These are phyloP conservation scores for Alcedo atthis DNA, from an alignment of 2,797 vertebrate genomes.

Conservation along the genomic window DNA sequence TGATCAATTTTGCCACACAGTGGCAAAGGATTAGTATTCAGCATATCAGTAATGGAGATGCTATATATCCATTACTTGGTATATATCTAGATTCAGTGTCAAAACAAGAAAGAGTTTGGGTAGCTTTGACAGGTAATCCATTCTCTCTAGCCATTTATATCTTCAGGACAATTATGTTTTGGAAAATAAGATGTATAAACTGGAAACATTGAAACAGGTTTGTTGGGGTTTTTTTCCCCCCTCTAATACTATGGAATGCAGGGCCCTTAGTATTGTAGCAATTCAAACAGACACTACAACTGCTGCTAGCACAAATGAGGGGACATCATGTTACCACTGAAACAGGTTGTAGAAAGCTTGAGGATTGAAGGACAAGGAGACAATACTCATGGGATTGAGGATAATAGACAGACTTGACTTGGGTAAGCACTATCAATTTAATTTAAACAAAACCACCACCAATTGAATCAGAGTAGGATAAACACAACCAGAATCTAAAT, in stretches of 20 bases:
- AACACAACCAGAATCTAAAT: too few species aligned
- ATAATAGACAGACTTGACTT: too few species aligned
- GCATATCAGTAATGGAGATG: background rate
- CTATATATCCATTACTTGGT: background rate
- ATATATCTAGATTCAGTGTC: background rate
- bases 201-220: background rate
- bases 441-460: too few species aligned
- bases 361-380: too few species aligned
- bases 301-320: background rate
- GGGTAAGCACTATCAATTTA: too few species aligned
- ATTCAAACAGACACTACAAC: background rate
- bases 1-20: slow-evolving; percentile 5
- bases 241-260: background rate
- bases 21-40: background rate
- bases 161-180: background rate
- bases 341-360: background rate
- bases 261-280: background rate
- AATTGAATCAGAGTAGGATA: too few species aligned
- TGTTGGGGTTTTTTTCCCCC: background rate
- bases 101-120: background rate
- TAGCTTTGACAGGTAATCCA: background rate
- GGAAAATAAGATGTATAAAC: background rate
- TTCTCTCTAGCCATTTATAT: background rate
- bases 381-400: too few species aligned
- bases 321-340: background rate